Conservation (phyloP, 1,140 invertebrate species). For the Microplitis mediator region DNA sequence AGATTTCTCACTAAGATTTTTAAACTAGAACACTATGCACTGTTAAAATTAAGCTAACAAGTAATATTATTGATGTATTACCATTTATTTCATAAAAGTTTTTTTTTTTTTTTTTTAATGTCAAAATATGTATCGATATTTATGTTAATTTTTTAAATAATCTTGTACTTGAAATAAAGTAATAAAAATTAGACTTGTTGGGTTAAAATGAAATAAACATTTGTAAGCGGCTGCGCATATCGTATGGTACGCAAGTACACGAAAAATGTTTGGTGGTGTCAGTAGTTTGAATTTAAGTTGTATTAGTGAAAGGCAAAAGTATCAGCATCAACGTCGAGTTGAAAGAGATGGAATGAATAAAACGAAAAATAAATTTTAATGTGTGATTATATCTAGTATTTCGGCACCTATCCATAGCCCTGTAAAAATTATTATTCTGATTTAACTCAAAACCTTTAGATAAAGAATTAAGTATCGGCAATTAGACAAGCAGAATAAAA, state of each 20-base stretch:
- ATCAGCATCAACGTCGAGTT: not conserved
- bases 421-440: constrained; percentile 41
- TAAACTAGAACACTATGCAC: not conserved
- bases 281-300: not conserved
- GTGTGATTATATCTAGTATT: not conserved
- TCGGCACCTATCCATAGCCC: constrained; percentile 1
- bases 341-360: not conserved
- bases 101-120: too few species aligned
- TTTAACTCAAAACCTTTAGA: too few species aligned
- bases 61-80: too few species aligned
- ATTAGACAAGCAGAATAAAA: not conserved
- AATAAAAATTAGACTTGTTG: not conserved
- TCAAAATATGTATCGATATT: too few species aligned
- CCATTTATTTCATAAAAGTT: too few species aligned
- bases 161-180: too few species aligned
- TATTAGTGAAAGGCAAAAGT: constrained; percentile 9
- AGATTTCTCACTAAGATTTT: not conserved
- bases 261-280: not conserved
- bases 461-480: not conserved
- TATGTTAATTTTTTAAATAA: too few species aligned
- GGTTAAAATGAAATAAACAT: not conserved
- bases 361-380: not conserved
- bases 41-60: too few species aligned
- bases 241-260: not conserved
- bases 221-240: constrained; percentile 11